Evolutionary conservation across 2,113 vertebrate genomes (phyloP).

Genomic region (Delphinapterus leucas): DNA sequence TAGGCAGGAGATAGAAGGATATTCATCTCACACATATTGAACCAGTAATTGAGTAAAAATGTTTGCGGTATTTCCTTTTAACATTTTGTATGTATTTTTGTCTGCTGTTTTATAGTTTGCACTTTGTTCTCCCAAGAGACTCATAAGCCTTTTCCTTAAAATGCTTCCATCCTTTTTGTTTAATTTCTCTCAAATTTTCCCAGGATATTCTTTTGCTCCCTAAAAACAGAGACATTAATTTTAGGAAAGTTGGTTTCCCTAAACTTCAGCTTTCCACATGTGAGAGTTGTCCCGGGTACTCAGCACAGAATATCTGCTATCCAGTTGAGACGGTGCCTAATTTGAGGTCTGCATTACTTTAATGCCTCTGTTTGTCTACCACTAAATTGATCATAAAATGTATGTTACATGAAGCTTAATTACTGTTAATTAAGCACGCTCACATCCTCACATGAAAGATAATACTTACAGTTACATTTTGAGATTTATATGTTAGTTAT

Average conservation of each 20-base stretch:
- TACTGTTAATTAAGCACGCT: neutral
- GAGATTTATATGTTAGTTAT: neutral
- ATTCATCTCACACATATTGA: neutral
- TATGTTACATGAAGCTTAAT: neutral
- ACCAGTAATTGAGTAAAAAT: neutral
- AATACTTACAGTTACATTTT: neutral
- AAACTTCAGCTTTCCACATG: neutral
- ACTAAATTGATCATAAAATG: neutral
- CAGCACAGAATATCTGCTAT: neutral
- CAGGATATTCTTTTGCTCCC: slow-evolving; percentile 41
- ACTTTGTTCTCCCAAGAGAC: slow-evolving; percentile 55
- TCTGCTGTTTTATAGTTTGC: neutral
- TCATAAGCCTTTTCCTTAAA: slow-evolving; percentile 27
- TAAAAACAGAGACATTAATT: neutral
- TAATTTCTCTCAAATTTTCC: slow-evolving; percentile 54
- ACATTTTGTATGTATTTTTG: neutral
- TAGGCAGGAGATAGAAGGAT: neutral
- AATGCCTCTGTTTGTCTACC: neutral
- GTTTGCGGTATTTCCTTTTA: slow-evolving; percentile 18
- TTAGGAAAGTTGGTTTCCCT: neutral
- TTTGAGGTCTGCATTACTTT: neutral
- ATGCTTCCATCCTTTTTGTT: slow-evolving; percentile 33
- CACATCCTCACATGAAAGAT: neutral
- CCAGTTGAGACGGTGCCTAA: accelerated
- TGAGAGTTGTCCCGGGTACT: neutral